A percentile compares a stretch with the other conserved stretches of the same genome.
phyloP scores from a whole-genome alignment of 2,113 vertebrate genomes.

The Amphilophus citrinellus region DNA sequence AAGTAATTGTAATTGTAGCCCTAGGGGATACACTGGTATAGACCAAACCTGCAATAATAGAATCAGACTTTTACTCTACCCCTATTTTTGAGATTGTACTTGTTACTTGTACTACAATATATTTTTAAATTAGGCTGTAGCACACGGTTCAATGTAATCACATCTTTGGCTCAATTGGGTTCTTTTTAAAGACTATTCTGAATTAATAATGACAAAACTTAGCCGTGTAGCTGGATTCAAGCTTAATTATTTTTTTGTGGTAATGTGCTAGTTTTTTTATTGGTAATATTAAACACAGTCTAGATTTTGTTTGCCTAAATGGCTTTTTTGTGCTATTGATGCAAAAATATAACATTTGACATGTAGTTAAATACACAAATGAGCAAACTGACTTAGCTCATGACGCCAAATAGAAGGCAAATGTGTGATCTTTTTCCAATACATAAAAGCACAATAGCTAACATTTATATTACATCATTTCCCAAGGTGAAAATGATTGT shows the following conservation, averaged over 20 bases:
- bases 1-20: not conserved
- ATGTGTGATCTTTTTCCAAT: not conserved
- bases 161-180: too few relatives aligned
- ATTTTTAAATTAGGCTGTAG: not conserved
- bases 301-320: not conserved
- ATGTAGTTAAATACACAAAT: slow-evolving; percentile 2
- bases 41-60: not conserved
- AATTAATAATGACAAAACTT: not conserved
- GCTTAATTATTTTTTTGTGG: not conserved
- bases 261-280: not conserved
- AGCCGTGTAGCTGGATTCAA: not conserved
- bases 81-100: not conserved
- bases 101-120: not conserved
- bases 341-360: not conserved
- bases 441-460: slow-evolving; percentile 17
- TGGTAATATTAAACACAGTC: not conserved
- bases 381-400: not conserved
- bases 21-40: not conserved
- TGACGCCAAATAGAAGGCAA: not conserved
- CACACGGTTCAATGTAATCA: not conserved
- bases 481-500: slow-evolving; percentile 21
- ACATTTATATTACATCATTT: slow-evolving; percentile 28
- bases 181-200: not conserved
- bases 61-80: not conserved
- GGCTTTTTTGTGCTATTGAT: not conserved